Evolutionary conservation across 2,888 invertebrate species (phyloP).

Genomic region (Caprella mutica): DNA sequence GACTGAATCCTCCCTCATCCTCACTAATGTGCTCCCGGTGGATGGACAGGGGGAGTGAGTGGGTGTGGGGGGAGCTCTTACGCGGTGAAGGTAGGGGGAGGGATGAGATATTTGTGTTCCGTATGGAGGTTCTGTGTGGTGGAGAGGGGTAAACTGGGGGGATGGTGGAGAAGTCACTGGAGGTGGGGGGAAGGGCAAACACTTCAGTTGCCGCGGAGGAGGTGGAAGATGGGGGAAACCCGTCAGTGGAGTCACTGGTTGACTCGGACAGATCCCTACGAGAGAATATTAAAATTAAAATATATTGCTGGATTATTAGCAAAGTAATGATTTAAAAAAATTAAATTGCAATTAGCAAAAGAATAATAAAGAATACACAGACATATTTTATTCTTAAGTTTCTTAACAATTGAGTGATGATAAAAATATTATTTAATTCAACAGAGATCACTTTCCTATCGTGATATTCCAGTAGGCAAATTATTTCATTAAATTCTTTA

Average conservation of each 20-base stretch:
- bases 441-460: too few species aligned
- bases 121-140: not conserved
- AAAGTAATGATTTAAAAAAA: too few species aligned
- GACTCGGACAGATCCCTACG: conserved; percentile 32
- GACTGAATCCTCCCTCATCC: conserved; percentile 33
- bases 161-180: not conserved
- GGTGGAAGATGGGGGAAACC: conserved; percentile 22
- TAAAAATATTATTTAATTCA: too few species aligned
- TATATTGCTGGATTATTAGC: too few species aligned
- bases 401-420: too few species aligned
- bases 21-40: conserved; percentile 28
- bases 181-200: conserved; percentile 5
- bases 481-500: too few species aligned
- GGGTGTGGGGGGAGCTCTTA: not conserved
- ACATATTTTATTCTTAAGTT: too few species aligned
- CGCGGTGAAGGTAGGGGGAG: not conserved
- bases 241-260: conserved; percentile 33
- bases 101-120: conserved; percentile 3
- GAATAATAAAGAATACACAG: too few species aligned
- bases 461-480: too few species aligned
- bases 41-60: conserved; percentile 16
- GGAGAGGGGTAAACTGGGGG: conserved; percentile 1
- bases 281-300: too few species aligned
- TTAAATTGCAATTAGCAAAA: too few species aligned
- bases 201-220: conserved; percentile 19